Evolutionary conservation across 2,888 invertebrate genomes (phyloP), one percentile per base, ranked within the genome.

Genomic region (Odontocolon sp.): DNA sequence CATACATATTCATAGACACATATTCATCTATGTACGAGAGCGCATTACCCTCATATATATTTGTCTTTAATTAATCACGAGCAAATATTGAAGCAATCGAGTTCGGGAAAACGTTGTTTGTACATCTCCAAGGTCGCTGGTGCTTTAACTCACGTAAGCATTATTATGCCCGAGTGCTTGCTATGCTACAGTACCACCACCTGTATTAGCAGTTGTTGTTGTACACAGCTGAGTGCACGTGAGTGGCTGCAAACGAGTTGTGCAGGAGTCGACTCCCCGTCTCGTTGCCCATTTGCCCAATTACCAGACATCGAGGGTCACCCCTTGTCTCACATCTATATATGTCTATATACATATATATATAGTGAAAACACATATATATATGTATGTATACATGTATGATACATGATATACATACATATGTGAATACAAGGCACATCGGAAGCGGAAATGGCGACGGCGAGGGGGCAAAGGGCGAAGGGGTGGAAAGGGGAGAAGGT

Each of bases 61-160:
- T 67, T 71, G 56, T 77, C 71, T 77, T 77, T 77, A 77, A 77
- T 77, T 77, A 77, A 77, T 77, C 61, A 71, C 56, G 61, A 71
- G 61, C 71, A 77, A 71, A 77, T 77, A 77, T 77, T 71, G 76
- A 70, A 71, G 61, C 54, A 61, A 67, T 67, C 71, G 70, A 61
- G 61, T 67, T 67, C 59, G 40, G 57, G 57, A 6, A 33, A 54
- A 47, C 21, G 38, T 31, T 68, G 74, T 69, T 74, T 74, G 74
- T 63, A 61, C 33, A 50, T 61, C 64, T 54, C 75, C 70, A 76
- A 70, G 70, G 75, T 70, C 71, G 76, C 18, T 50, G 70, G 71
- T 47, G 56, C 68, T 77, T 77, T 63, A 71, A 61, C 67, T 40
- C 31, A 18, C 42, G 68, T 67, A 68, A 76, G 70, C 75, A 76